phyloP scores from a whole-genome alignment of 2,888 invertebrate species.

The Morpho achilles region DNA sequence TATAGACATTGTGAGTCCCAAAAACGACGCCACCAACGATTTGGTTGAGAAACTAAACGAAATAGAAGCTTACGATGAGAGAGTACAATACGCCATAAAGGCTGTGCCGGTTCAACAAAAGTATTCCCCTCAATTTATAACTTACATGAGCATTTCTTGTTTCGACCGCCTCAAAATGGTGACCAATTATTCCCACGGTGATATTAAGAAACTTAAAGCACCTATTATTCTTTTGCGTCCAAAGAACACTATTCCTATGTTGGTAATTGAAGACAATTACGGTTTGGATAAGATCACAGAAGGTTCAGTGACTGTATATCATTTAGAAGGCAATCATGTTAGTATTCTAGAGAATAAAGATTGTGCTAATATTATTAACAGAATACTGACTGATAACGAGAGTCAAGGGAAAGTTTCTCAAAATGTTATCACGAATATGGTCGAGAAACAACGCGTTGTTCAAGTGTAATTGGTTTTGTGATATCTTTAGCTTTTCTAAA shows the following conservation, averaged over 20 bases:
- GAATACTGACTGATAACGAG: conserved; percentile 38
- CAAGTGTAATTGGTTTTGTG: not conserved
- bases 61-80: conserved; percentile 77
- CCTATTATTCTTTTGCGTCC: conserved; percentile 82
- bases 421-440: conserved; percentile 56
- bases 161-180: conserved; percentile 79
- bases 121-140: conserved; percentile 52
- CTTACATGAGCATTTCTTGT: conserved; percentile 37
- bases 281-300: conserved; percentile 80
- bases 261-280: conserved; percentile 81
- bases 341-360: conserved; percentile 21
- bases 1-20: conserved; percentile 69
- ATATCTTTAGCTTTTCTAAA: too few relatives aligned
- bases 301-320: conserved; percentile 77
- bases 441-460: conserved; percentile 55
- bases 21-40: conserved; percentile 47
- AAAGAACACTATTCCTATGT: conserved; percentile 71
- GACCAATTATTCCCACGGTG: conserved; percentile 60
- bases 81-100: conserved; percentile 71
- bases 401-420: conserved; percentile 41
- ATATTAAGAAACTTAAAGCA: conserved; percentile 73
- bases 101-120: conserved; percentile 55
- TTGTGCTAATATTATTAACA: conserved; percentile 28
- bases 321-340: conserved; percentile 30
- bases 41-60: conserved; percentile 70